Evolutionary conservation across 2,797 vertebrate species (phyloP).

Genomic region (Sparidentex hasta): DNA sequence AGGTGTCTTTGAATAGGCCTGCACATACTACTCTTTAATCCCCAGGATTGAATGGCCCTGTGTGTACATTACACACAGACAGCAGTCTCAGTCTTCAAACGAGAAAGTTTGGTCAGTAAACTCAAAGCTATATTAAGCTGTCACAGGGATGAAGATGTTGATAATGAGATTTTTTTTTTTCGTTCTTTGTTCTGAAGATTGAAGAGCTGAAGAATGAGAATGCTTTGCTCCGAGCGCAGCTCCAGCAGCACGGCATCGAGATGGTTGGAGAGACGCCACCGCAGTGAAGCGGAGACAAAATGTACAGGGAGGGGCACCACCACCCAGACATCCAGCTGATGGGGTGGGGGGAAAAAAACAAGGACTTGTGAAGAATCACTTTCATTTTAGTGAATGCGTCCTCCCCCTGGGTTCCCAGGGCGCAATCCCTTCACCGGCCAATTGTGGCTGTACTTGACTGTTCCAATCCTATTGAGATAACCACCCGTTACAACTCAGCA

Average conservation of each 20-base stretch:
- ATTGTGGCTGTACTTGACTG: slow-evolving; percentile 71
- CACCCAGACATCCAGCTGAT: slow-evolving; percentile 49
- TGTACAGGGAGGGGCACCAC: slow-evolving; percentile 29
- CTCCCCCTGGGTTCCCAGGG: slow-evolving; percentile 60
- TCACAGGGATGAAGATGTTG: slow-evolving; percentile 46
- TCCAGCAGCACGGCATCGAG: slow-evolving; percentile 91
- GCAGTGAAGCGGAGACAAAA: slow-evolving; percentile 77
- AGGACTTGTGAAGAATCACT: slow-evolving; percentile 68
- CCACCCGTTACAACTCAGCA: slow-evolving; percentile 59
- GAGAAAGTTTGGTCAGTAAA: slow-evolving; percentile 63
- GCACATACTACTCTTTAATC: slow-evolving; percentile 56
- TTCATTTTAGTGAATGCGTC: slow-evolving; percentile 62
- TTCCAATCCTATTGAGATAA: slow-evolving; percentile 69
- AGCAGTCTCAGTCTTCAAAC: slow-evolving; percentile 41
- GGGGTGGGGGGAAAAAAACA: slow-evolving; percentile 17
- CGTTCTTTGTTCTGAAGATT: slow-evolving; percentile 81
- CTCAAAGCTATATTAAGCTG: slow-evolving; percentile 48
- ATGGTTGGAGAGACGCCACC: slow-evolving; percentile 85
- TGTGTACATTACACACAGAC: slow-evolving; percentile 53
- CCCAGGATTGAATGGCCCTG: slow-evolving; percentile 41
- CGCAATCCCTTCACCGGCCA: slow-evolving; percentile 54
- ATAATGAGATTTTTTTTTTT: slow-evolving; percentile 45
- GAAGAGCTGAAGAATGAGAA: slow-evolving; percentile 94
- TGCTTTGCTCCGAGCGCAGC: slow-evolving; percentile 88
- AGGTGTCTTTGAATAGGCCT: slow-evolving; percentile 51